Base-by-base conservation (phyloP, 2,113 vertebrate species). In the Azemiops feae region DNA sequence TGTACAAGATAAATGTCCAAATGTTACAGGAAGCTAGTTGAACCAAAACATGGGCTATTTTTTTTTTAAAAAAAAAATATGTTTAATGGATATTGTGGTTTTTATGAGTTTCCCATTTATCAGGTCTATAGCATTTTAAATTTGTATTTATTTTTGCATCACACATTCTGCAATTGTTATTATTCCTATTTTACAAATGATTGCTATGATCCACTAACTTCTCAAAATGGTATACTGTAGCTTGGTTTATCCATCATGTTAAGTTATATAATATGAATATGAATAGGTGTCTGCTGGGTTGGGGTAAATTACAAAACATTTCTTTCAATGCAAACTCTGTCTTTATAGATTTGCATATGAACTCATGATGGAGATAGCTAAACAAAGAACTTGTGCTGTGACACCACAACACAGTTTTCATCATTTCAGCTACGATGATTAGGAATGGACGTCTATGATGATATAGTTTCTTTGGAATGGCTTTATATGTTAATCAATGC, bases 1-100 rank as follows among this genome's bases (percentile, higher is more conserved):
- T 95, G 88, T 94, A 94, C 93, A 94, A 97, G 96, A 96, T 95
- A 94, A 93, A 97, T 97, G 96, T 91, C 89, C 95, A 91, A 97
- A 93, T 94, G 88, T 91, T 91, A 89, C 92, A 55, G 9, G 91
- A 45, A 95, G 88, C 94, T 93, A 81, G 23, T 55, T 57, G 81
- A 85, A 95, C 47, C 53, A 85, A 5, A 91, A 92, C 50, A 23
- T 52, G 4, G 22, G 10, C 92, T 53, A 89, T 91, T 39, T n/a
- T 64, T 85, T 18, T 34, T 30, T 64, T 74, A 9, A 93, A 94
- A 55, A 43, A 91, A 86, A 11, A 47, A 50, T 74, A 81, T 43
- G 16, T 81, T 81, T 81, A 39, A 2, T 43, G 18, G 18, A 22
- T 43, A 81, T 81, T 43, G 74, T 81, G 34, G 7, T 18, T 81